These are phyloP conservation scores for Philopedon plagiatum DNA, from an alignment of 2,888 invertebrate species.

Conservation along the genomic window DNA sequence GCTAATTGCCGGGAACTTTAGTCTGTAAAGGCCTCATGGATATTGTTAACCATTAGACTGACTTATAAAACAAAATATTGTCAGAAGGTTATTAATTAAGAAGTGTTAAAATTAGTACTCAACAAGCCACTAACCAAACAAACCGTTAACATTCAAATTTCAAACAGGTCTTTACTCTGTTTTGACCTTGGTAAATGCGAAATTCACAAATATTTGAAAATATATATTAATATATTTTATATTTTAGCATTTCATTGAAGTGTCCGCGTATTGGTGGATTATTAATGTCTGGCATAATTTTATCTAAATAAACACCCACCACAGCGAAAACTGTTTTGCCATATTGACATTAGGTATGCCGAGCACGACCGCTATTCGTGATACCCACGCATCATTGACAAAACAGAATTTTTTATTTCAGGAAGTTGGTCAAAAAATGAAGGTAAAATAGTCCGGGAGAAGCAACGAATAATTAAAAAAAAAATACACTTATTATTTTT, in stretches of 20 bases:
- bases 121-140: neutral
- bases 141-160: conserved; percentile 7
- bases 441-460: no score
- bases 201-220: neutral
- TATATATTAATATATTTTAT: neutral
- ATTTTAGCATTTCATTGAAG: neutral
- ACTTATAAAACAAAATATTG: no score
- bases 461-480: no score
- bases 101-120: no score
- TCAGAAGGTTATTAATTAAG: no score
- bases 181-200: conserved; percentile 8
- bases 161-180: conserved; percentile 7
- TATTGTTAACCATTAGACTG: no score
- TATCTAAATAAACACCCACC: conserved; percentile 14
- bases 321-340: conserved; percentile 15
- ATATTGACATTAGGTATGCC: conserved; percentile 1
- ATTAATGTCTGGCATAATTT: conserved; percentile 15
- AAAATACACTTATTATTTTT: no score
- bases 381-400: conserved; percentile 1
- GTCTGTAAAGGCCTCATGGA: no score
- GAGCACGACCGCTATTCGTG: conserved; percentile 5
- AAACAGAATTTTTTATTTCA: neutral
- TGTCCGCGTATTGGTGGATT: neutral
- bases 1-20: no score
- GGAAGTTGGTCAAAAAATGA: neutral